A percentile compares a stretch with the other conserved stretches of the same genome.
Conservation (phyloP, 2,113 vertebrate species). For the Channa maculata region DNA sequence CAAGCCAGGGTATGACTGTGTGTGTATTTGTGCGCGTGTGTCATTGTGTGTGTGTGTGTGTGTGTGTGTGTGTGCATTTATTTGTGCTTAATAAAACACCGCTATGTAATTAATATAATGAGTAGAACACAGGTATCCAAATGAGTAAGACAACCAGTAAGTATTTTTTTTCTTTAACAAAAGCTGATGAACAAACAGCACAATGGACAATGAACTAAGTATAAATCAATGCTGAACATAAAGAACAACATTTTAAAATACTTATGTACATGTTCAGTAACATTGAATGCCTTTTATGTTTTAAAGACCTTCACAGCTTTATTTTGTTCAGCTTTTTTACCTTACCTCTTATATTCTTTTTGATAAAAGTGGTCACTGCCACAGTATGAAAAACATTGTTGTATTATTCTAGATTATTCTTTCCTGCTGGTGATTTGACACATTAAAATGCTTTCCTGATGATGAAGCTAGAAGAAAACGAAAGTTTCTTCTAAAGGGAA, state of each 20-base stretch:
- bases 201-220: background rate
- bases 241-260: background rate
- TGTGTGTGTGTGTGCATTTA: background rate
- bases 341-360: background rate
- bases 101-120: conserved; percentile 12
- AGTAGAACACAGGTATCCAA: conserved; percentile 11
- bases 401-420: too few relatives aligned
- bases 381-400: too few relatives aligned
- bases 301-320: background rate
- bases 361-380: background rate
- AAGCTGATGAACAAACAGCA: conserved; percentile 6
- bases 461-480: too few relatives aligned
- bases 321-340: background rate
- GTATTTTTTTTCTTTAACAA: conserved; percentile 45
- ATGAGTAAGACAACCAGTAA: conserved; percentile 21
- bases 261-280: too few relatives aligned
- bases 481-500: too few relatives aligned
- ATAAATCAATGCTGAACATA: conserved; percentile 7
- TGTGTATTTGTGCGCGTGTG: background rate
- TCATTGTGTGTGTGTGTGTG: background rate
- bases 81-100: background rate
- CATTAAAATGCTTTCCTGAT: too few relatives aligned
- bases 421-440: too few relatives aligned
- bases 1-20: background rate
- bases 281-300: too few relatives aligned